Evolutionary conservation across 2,797 vertebrate genomes (phyloP), one percentile per base, ranked within the genome.

Genomic region (Acridotheres tristis): DNA sequence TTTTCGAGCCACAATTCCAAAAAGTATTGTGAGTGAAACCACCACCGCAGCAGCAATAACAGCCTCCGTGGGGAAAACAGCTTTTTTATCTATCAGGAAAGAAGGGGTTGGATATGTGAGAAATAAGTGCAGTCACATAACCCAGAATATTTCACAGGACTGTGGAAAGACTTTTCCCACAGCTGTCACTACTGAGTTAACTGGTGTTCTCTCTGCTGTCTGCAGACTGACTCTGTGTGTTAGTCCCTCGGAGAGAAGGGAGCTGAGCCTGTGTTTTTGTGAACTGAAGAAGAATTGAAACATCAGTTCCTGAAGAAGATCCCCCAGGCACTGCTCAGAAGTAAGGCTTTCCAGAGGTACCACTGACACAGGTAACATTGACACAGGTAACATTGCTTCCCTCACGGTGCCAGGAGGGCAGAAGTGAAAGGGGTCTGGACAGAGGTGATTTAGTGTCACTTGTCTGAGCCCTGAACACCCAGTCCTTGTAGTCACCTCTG

Each of bases 11-110:
- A 98, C 5, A 43, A 99, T 3, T 47, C 98, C 99, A 30, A 99
- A 98, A 68, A 98, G 2, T 6, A 96, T 0, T 0, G 99, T 99
- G 30, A 98, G n/a, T 9, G 42, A 6, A 55, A 99, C 96, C 58
- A 99, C 99, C 82, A 99, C 98, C 0, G 91, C 16, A 1, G 98
- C 99, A 74, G 99, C 98, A 72, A 99, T 98, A n/a, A 98, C 61
- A 0, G 99, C 98, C 63, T 98, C 98, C 54, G 47, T 40, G 10
- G 99, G 99, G 27, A 99, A 96, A 55, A 92, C 72, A 1, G 88
- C 0, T 12, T 88, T 96, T 95, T 93, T 98, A 17, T 98, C 99
- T 99, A 94, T 82, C 53, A 57, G 94, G 81, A 92, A 63, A 92
- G 54, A 80, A 14, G 16, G 80, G 63, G 50, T 47, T 89, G 58